Evolutionary conservation across 2,888 invertebrate genomes (phyloP).

Genomic region (Lordiphosa fenestrarum): DNA sequence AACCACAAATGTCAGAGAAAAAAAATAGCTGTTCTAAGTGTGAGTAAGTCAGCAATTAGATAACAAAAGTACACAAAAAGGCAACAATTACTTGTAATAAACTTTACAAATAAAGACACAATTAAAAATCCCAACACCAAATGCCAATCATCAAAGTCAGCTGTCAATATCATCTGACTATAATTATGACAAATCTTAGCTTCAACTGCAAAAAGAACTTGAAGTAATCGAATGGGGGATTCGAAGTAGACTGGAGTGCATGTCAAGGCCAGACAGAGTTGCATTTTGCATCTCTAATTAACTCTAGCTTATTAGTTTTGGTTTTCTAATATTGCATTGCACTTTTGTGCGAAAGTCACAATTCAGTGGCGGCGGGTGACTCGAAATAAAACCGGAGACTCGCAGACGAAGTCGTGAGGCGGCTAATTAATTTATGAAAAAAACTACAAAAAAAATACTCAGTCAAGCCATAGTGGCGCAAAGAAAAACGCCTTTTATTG

Average conservation of each 20-base stretch:
- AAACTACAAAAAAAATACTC: conserved; percentile 35
- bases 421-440: conserved; percentile 67
- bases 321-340: conserved; percentile 22
- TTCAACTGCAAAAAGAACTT: conserved; percentile 1
- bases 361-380: conserved; percentile 19
- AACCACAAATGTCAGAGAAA: too few species aligned
- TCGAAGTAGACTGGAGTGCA: conserved; percentile 13
- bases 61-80: too few species aligned
- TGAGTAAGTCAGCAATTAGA: too few species aligned
- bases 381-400: conserved; percentile 25
- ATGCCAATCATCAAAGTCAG: conserved; percentile 12
- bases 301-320: conserved; percentile 28
- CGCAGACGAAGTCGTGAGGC: conserved; percentile 57
- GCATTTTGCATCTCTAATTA: conserved; percentile 36
- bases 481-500: conserved; percentile 30
- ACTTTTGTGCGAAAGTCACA: conserved; percentile 53
- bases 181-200: conserved; percentile 4
- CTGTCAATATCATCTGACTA: neutral
- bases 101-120: too few species aligned
- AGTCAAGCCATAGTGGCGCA: conserved; percentile 35
- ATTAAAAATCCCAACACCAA: neutral
- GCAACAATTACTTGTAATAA: too few species aligned
- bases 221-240: neutral
- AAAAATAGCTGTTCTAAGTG: too few species aligned
- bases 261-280: conserved; percentile 26